phyloP scores from a whole-genome alignment of 2,113 vertebrate genomes.

The Pygoscelis adeliae region DNA sequence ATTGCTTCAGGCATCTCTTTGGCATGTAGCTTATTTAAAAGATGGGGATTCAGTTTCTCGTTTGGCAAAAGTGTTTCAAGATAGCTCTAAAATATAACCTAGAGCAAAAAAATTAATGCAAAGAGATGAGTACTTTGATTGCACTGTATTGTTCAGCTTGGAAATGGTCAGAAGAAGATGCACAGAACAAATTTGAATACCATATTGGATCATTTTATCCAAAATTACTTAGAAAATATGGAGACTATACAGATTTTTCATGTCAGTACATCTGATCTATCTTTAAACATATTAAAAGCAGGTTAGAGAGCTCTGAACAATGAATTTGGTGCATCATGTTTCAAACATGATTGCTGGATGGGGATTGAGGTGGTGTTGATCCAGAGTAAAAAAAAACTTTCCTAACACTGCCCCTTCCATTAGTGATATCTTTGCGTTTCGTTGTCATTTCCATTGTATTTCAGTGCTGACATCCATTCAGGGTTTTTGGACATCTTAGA shows the following conservation, averaged over 20 bases:
- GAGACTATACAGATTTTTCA: neutral
- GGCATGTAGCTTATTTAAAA: neutral
- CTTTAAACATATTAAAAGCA: neutral
- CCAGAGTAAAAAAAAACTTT: neutral
- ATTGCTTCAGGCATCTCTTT: neutral
- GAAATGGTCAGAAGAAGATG: neutral
- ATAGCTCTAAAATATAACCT: neutral
- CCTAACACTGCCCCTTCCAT: neutral
- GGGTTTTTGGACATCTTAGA: neutral
- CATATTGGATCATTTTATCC: neutral
- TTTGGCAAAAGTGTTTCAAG: neutral
- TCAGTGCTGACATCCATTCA: neutral
- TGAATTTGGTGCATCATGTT: neutral
- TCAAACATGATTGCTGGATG: neutral
- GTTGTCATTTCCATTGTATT: neutral
- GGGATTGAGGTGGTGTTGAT: neutral
- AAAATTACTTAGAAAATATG: neutral
- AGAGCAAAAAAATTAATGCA: neutral
- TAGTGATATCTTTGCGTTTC: neutral
- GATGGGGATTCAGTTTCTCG: neutral
- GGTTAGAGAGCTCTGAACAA: neutral
- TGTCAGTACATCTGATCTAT: neutral
- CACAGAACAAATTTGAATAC: neutral
- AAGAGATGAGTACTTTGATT: neutral
- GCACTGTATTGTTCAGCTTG: neutral